A percentile compares a stretch with the other conserved stretches of the same genome.
These are phyloP conservation scores for Tragelaphus imberbis DNA, from an alignment of 2,113 vertebrate species.

Conservation along the genomic window DNA sequence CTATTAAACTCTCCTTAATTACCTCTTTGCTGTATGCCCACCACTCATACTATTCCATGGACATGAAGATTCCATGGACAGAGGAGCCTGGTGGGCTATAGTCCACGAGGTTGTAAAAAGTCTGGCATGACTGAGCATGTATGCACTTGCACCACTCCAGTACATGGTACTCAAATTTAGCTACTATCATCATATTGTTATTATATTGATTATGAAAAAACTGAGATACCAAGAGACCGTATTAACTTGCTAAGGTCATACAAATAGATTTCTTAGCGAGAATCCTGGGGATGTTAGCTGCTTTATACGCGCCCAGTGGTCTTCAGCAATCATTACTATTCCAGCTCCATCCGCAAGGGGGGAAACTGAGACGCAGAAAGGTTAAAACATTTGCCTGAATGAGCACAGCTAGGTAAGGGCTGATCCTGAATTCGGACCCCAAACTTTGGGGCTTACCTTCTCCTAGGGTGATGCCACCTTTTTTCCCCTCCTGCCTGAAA, in stretches of 20 bases:
- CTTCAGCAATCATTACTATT: fast-evolving
- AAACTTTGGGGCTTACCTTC: neutral
- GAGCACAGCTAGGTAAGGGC: neutral
- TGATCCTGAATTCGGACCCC: neutral
- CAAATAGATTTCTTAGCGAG: neutral
- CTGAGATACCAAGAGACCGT: too few species aligned
- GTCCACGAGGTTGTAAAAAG: neutral
- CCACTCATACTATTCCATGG: neutral
- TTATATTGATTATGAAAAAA: neutral
- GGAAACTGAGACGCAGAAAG: neutral
- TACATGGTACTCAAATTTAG: neutral
- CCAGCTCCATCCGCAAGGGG: neutral
- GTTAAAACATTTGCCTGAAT: neutral
- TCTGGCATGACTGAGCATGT: neutral
- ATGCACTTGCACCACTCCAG: neutral
- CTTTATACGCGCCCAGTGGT: neutral
- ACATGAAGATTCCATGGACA: neutral
- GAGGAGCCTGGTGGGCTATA: neutral
- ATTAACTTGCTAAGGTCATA: neutral
- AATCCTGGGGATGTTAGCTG: neutral
- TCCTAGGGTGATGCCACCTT: neutral
- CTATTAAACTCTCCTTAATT: neutral
- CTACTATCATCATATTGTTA: neutral
- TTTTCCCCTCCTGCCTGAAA: neutral
- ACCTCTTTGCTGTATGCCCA: neutral